Evolutionary conservation across 2,797 vertebrate genomes (phyloP).

Genomic region (Vireo griseus): DNA sequence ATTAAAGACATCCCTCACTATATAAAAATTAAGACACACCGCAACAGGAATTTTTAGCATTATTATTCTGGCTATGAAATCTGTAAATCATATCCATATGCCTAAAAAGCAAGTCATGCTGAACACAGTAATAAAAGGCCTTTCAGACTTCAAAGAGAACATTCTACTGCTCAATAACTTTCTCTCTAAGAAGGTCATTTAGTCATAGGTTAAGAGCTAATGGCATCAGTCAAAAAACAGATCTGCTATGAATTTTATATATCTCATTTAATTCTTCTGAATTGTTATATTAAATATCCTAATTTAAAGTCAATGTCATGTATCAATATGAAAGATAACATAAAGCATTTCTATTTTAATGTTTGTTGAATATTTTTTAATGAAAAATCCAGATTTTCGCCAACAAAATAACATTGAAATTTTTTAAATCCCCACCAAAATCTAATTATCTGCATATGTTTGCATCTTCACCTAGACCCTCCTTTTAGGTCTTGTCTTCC

Average conservation of each 20-base stretch:
- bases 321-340: not conserved
- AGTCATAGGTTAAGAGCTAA: constrained; percentile 20
- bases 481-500: not conserved
- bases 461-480: not conserved
- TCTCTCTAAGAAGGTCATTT: constrained; percentile 10
- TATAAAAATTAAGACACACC: not conserved
- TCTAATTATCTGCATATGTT: not conserved
- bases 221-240: not conserved
- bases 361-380: not conserved
- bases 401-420: not conserved
- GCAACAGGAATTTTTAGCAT: not conserved
- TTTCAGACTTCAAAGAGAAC: constrained; percentile 35
- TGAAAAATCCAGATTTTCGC: not conserved
- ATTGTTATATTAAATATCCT: not conserved
- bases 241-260: constrained; percentile 1
- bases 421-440: not conserved
- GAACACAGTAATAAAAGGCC: constrained; percentile 25
- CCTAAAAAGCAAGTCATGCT: constrained; percentile 3
- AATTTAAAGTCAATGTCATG: not conserved
- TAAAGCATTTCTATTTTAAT: not conserved
- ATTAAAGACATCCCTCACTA: not conserved
- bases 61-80: not conserved
- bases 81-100: constrained; percentile 42
- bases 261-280: not conserved
- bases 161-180: constrained; percentile 18